Evolutionary conservation across 30 jellyfish, hydroid and myxozoan genomes (phyloP).

Genomic region (Hydractinia symbiolongicarpus): DNA sequence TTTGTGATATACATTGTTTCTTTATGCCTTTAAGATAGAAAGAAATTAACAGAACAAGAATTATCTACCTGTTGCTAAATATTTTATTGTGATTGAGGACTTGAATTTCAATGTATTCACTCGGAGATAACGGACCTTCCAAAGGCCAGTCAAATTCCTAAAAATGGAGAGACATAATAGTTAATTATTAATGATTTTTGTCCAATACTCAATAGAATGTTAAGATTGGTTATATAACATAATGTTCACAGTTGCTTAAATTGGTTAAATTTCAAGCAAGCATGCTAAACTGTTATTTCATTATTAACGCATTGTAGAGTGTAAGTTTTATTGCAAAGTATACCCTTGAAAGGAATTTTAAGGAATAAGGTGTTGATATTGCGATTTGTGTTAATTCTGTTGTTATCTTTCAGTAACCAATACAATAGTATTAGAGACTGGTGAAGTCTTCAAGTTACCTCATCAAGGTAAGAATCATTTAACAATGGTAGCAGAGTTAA

Average conservation of each 20-base stretch:
- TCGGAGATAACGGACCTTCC: slow-evolving; percentile 72
- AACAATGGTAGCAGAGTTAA: no score
- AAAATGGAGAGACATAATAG: background rate
- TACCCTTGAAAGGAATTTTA: no score
- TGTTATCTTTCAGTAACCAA: no score
- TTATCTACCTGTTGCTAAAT: slow-evolving; percentile 75
- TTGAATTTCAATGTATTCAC: slow-evolving; percentile 81
- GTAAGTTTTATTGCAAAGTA: no score
- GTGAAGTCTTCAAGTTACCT: no score
- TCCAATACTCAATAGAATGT: no score
- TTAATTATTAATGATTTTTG: background rate
- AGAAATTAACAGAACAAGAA: background rate
- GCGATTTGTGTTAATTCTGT: no score
- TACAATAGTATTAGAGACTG: no score
- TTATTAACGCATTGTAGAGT: background rate
- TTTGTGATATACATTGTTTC: no score
- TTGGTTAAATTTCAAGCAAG: background rate
- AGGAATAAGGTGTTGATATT: no score
- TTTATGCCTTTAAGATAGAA: background rate
- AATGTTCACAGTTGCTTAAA: background rate
- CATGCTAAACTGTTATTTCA: background rate
- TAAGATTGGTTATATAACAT: background rate
- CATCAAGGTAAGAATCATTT: no score
- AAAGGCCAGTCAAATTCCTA: slow-evolving; percentile 89
- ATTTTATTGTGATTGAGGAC: slow-evolving; percentile 91